Base-by-base conservation (phyloP, 2,113 vertebrate species). In the Dolichotis patagonum region DNA sequence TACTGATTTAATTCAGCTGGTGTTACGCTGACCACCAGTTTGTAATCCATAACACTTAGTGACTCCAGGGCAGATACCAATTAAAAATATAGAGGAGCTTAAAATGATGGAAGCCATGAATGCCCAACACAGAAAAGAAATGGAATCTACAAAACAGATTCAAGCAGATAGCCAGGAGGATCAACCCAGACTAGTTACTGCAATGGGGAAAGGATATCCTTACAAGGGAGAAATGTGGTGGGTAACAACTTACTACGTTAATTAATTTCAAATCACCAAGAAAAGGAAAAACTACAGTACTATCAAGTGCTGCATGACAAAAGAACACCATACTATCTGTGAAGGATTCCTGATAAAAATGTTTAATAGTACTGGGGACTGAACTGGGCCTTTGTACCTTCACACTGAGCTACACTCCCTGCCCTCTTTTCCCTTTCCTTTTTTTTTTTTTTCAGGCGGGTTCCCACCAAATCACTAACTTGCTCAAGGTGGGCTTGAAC, bases 331-430 rank as follows among this genome's bases (percentile, higher is more conserved):
- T 7, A 69, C 8, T 19, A 52, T 7, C 75, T 13, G 12, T 6
- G 32, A 91, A 83, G 75, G 73, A 87, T 90, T 89, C 81, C 62
- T 43, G 30, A 95, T 30, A 92, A 63, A 95, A 73, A 73, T 46
- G 30, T 62, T 93, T 38, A 80, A 73, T 52, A 77, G 41, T 16
- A 77, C 41, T 38, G 4, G 35, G 24, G 24, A 43, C 8, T 46
- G 24, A 77, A 46, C 73, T 14, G 24, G 26, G 41, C 24, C 73
- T 73, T 24, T 7, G 6, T 10, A 73, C 69, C 69, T 77, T 28
- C 11, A 43, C 41, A 46, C 73, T 28, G 24, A 41, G 41, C 73
- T 77, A 77, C 12, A 46, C 6, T 16, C 73, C 41, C 1, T 1
- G 6, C 26, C 43, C 11, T 41, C 10, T 41, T 73, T 71, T 38